Base-by-base conservation (phyloP, 2,113 vertebrate genomes). In the Lophochroa leadbeateri region DNA sequence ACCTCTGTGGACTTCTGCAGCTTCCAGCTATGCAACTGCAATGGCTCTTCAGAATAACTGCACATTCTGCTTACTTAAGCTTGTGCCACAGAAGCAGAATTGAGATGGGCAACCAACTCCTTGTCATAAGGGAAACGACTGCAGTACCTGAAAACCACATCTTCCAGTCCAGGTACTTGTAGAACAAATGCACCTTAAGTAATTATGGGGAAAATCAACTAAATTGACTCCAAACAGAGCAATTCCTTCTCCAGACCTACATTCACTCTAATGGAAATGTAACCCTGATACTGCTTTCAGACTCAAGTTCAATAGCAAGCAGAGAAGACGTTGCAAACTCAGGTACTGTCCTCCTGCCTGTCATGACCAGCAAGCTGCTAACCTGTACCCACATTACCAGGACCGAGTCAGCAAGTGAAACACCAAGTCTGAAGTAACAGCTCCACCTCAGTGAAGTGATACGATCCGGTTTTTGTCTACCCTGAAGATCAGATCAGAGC, bases 291-390 rank as follows among this genome's bases (percentile, higher is more conserved):
- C 6, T 35, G 39, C 41, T 69, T 82, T 50, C 46, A 82, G 76
- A 60, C 44, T 49, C 1, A 71, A 77, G 49, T 60, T 64, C 58
- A 90, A 44, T 14, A 71, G 29, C 37, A 28, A 77, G 58, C 39
- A 75, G 31, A 49, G 20, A 57, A 35, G 6, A 28, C 20, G 25
- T 10, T 0, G 0, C 19, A 10, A 85, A 14, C 16, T 85, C 47
- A 11, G 1, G 14, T 13, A 43, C 35, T 2, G 5, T 70, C 25
- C 20, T 52, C 31, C 55, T 37, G n/a, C 52, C 46, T 75, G 46
- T 31, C 31, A 17, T 6, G 31, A 49, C 28, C 63, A 72, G 86
- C 27, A 61, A 29, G 29, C 18, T 43, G 25, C n/a, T 61, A 14
- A 47, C n/a, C 67, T 33, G 27, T 16, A 33, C 47, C n/a, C 46